Evolutionary conservation across 2,113 vertebrate genomes (phyloP).

Genomic region (Pogonocichla stellata): DNA sequence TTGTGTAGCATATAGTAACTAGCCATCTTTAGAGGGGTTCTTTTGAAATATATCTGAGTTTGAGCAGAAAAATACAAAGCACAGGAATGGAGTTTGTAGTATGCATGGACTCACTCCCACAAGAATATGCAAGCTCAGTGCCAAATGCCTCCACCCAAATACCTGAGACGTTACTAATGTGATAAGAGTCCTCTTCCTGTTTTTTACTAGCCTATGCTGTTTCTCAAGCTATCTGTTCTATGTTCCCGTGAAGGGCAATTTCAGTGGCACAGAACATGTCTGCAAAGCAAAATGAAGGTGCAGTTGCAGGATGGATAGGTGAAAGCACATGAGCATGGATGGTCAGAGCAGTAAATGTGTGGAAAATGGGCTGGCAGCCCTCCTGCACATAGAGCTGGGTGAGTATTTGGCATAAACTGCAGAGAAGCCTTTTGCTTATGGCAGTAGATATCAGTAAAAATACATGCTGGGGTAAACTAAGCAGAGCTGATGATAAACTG

Average conservation of each 20-base stretch:
- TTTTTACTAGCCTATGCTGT: constrained; percentile 5
- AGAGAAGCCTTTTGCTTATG: not conserved
- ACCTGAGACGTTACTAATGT: constrained; percentile 28
- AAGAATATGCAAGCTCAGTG: not conserved
- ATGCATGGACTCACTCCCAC: not conserved
- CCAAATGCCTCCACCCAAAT: constrained; percentile 57
- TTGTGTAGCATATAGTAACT: not conserved
- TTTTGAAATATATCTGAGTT: not conserved
- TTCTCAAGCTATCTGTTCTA: not conserved
- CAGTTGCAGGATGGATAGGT: constrained; percentile 3
- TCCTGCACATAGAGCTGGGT: fast-evolving
- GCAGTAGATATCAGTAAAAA: not conserved
- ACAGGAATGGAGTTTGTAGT: not conserved
- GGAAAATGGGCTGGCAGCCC: not conserved
- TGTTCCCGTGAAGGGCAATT: not conserved
- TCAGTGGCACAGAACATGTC: not conserved
- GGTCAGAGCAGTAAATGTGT: not conserved
- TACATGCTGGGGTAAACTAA: not conserved
- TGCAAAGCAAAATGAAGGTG: not conserved
- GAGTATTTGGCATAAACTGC: not conserved
- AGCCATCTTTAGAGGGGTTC: not conserved
- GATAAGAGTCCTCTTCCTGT: constrained; percentile 59
- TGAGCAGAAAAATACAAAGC: not conserved
- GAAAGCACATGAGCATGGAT: not conserved
- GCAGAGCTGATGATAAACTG: not conserved